Conservation (phyloP, 2,797 vertebrate genomes). For the Coilia nasus region DNA sequence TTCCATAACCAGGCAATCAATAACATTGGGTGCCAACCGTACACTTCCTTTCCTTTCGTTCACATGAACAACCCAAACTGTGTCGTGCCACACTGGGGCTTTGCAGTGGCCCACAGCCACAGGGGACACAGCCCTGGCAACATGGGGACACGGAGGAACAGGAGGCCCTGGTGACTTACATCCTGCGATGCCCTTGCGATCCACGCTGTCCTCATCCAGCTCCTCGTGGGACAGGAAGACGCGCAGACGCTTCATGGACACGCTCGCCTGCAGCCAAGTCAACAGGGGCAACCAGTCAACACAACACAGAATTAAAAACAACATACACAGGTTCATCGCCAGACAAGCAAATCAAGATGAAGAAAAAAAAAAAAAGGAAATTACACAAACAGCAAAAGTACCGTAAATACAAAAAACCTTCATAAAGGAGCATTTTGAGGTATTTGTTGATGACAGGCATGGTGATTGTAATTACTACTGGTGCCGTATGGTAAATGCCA, state of each 20-base stretch:
- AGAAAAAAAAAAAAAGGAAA: background rate
- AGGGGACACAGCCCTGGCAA: background rate
- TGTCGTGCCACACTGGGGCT: background rate
- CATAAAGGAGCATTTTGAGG: background rate
- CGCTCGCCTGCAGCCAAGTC: conserved; percentile 80
- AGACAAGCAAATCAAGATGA: background rate
- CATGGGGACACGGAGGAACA: background rate
- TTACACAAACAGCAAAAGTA: background rate
- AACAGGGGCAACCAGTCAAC: background rate
- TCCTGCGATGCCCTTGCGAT: conserved; percentile 66
- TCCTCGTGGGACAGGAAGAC: conserved; percentile 94
- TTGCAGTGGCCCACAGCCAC: background rate
- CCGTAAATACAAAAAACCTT: background rate
- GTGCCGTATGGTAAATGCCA: background rate
- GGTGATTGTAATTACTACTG: background rate
- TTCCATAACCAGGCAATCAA: background rate
- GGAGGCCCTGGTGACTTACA: conserved; percentile 65
- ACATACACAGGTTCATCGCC: background rate
- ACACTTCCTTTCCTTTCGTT: background rate
- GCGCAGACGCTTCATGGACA: conserved; percentile 90
- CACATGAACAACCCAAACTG: background rate
- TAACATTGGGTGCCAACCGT: background rate
- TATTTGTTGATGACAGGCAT: background rate
- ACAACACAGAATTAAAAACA: background rate
- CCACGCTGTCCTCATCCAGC: conserved; percentile 84